Conservation (phyloP, 2,888 invertebrate species). For the Cheilosia grossa region DNA sequence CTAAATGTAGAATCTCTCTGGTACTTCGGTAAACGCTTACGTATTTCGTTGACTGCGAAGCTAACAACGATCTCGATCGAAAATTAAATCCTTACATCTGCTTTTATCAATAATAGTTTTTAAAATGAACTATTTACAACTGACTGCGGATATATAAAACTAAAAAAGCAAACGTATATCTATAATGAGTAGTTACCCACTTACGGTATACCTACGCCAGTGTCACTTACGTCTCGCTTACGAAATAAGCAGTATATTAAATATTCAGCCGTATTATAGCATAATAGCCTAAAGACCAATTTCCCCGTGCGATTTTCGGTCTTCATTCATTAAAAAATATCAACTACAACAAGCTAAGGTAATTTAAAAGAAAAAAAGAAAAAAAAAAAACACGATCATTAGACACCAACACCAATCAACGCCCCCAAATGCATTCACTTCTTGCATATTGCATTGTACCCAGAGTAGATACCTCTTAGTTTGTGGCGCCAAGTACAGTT, state of each 20-base stretch:
- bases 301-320: slow-evolving; percentile 5
- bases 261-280: not conserved
- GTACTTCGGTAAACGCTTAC: too few species aligned
- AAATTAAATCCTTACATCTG: too few species aligned
- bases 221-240: too few species aligned
- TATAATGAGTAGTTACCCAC: too few species aligned
- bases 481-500: slow-evolving; percentile 70
- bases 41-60: too few species aligned
- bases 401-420: slow-evolving; percentile 65
- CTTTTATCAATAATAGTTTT: too few species aligned
- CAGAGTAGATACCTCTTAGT: slow-evolving; percentile 32
- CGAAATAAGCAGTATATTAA: not conserved
- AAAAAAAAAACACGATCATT: slow-evolving; percentile 54
- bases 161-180: too few species aligned
- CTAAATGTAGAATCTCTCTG: too few species aligned
- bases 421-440: slow-evolving; percentile 69
- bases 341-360: slow-evolving; percentile 35
- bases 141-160: too few species aligned
- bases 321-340: slow-evolving; percentile 21
- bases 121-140: too few species aligned
- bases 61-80: too few species aligned
- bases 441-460: slow-evolving; percentile 50
- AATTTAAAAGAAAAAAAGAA: slow-evolving; percentile 33
- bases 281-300: not conserved
- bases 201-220: too few species aligned